These are phyloP conservation scores for Dunckerocampus dactyliophorus DNA, from an alignment of 2,113 vertebrate genomes.

Conservation along the genomic window DNA sequence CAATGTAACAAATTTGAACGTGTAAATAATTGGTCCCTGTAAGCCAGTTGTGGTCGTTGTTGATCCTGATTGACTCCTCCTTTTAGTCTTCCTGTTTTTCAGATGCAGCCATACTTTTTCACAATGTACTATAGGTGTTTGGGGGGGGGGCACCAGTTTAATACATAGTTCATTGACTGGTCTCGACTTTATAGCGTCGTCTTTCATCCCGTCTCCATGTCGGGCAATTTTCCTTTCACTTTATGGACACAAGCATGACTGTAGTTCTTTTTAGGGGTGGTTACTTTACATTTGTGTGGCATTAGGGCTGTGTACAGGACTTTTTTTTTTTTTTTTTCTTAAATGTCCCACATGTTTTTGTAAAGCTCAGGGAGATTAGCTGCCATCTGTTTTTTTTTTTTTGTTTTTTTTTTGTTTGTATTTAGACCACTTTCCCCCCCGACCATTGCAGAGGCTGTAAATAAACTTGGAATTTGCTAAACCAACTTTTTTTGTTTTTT, in stretches of 20 bases:
- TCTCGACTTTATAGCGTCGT: not conserved
- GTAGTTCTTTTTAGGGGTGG: not conserved
- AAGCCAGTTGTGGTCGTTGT: conserved; percentile 9
- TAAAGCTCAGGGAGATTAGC: conserved; percentile 78
- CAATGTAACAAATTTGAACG: conserved; percentile 31
- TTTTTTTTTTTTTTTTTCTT: conserved; percentile 41
- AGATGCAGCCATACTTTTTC: conserved; percentile 22
- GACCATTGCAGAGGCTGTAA: conserved; percentile 67
- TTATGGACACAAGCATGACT: conserved; percentile 31
- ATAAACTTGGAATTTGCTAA: conserved; percentile 76
- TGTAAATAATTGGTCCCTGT: conserved; percentile 49
- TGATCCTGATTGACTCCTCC: conserved; percentile 13
- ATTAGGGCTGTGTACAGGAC: conserved; percentile 62
- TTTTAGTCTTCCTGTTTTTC: conserved; percentile 16
- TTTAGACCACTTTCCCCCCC: conserved; percentile 67
- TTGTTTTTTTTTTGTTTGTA: conserved; percentile 47
- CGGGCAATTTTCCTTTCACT: conserved; percentile 16
- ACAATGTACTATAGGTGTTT: not conserved
- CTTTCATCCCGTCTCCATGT: conserved; percentile 19
- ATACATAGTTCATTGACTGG: too few species aligned
- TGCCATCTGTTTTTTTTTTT: conserved; percentile 42
- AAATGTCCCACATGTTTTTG: conserved; percentile 61
- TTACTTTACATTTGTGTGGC: conserved; percentile 43
- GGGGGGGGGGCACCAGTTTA: too few species aligned
- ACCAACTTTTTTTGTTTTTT: conserved; percentile 24